Base-by-base conservation (phyloP, 2,113 vertebrate genomes). In the Carassius gibelio region DNA sequence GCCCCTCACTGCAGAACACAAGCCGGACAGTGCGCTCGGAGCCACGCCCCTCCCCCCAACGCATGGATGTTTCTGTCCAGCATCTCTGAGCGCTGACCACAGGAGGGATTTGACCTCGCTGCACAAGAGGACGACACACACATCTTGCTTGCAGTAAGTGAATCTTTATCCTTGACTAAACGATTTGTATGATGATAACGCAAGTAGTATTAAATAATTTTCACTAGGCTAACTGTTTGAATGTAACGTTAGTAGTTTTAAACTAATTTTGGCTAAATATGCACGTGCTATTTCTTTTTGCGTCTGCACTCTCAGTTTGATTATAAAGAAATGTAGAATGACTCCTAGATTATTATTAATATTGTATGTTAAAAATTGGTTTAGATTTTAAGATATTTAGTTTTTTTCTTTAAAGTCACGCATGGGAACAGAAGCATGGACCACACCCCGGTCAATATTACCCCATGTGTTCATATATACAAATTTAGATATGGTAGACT, bases 11-110 rank as follows among this genome's bases (percentile, higher is more conserved):
- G 36, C 36, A 38, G 36, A 38, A 38, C 36, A 38, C 36, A 38
- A 38, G 36, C 83, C 88, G 90, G 90, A 88, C 92, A 84, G 59
- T 85, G 59, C 68, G 84, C 75, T 82, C 8, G 52, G 38, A 84
- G 91, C 83, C 88, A 83, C 86, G 89, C 87, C 93, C 84, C 88
- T 90, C 88, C 91, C 91, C 87, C 87, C 85, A 88, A 89, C 93
- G 84, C 91, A 93, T 93, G 94, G 93, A 94, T 92, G 90, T 91
- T 92, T 88, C 90, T 89, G 21, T 86, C 83, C 89, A 92, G 93
- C 92, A 93, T 92, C 93, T 91, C 91, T 91, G 87, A 59, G 19
- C 88, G 87, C 88, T 88, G 85, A 50, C 88, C 83, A 77, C 91
- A 91, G 90, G 88, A 89, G 3, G 11, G 48, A 48, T 88, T 83